phyloP scores from a whole-genome alignment of 2,113 vertebrate genomes.

The Oceanodroma tethys region DNA sequence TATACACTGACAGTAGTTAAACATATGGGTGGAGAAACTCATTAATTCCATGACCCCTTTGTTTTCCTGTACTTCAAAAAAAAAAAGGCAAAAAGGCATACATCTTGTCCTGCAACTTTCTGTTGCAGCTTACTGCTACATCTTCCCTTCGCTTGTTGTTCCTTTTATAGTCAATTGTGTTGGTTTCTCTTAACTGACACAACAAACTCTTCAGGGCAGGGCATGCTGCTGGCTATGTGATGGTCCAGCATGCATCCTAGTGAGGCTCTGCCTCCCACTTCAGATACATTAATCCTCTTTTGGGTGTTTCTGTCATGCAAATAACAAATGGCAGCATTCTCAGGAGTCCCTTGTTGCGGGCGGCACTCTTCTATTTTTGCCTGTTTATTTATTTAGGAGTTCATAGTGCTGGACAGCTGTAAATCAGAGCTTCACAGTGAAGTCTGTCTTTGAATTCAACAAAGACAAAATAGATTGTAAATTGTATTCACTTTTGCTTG shows the following conservation, averaged over 20 bases:
- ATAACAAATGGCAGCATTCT: background rate
- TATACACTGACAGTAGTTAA: background rate
- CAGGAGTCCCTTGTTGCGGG: background rate
- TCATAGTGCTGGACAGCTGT: background rate
- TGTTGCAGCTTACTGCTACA: background rate
- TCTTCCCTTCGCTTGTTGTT: background rate
- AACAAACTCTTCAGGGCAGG: background rate
- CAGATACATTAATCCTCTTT: background rate
- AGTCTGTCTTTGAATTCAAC: slow-evolving; percentile 1
- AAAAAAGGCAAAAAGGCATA: background rate
- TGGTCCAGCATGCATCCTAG: background rate
- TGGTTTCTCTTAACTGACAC: background rate
- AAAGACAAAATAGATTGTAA: slow-evolving; percentile 4
- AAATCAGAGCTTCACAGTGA: slow-evolving; percentile 20
- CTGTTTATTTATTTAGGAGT: background rate
- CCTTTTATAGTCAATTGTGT: background rate
- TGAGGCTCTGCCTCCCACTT: background rate
- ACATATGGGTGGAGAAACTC: background rate
- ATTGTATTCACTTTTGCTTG: slow-evolving; percentile 1
- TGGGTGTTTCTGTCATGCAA: background rate
- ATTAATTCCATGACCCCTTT: slow-evolving; percentile 4
- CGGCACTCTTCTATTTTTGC: background rate
- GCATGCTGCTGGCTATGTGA: background rate
- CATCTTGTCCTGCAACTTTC: slow-evolving; percentile 44
- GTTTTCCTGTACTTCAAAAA: background rate